phyloP scores from a whole-genome alignment of 2,113 vertebrate genomes.

The Pimephales promelas region DNA sequence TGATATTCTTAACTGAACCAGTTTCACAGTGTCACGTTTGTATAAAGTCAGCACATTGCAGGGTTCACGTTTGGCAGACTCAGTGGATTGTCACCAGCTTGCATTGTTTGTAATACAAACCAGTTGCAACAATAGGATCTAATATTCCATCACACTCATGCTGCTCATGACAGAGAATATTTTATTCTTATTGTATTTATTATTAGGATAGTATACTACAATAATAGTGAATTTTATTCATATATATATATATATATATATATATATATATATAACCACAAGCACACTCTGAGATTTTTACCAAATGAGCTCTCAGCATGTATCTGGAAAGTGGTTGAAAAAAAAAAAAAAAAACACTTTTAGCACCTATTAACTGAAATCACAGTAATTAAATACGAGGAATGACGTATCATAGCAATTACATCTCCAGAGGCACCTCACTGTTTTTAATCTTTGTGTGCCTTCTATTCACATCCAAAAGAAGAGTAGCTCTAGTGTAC shows the following conservation, averaged over 20 bases:
- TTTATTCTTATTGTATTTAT: not conserved
- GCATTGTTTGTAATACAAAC: slow-evolving; percentile 6
- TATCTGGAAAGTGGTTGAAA: not conserved
- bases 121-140: slow-evolving; percentile 2
- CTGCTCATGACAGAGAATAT: not conserved
- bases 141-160: not conserved
- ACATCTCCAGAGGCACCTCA: slow-evolving; percentile 35
- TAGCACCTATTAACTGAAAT: slow-evolving; percentile 28
- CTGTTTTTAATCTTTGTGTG: slow-evolving; percentile 27
- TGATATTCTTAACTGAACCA: not conserved
- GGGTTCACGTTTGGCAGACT: slow-evolving; percentile 22
- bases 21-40: slow-evolving; percentile 3
- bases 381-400: slow-evolving; percentile 50
- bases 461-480: not conserved
- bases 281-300: not conserved
- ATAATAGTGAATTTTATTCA: not conserved
- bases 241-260: not conserved
- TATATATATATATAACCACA: not conserved
- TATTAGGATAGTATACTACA: not conserved
- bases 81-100: slow-evolving; percentile 6
- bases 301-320: not conserved
- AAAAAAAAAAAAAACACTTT: slow-evolving; percentile 27
- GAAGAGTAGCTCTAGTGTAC: slow-evolving; percentile 17
- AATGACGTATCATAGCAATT: slow-evolving; percentile 50
- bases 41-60: slow-evolving; percentile 23